A percentile compares a stretch with the other conserved stretches of the same genome.
phyloP scores from a whole-genome alignment of 2,797 vertebrate species.

The Pangasius krempfi region DNA sequence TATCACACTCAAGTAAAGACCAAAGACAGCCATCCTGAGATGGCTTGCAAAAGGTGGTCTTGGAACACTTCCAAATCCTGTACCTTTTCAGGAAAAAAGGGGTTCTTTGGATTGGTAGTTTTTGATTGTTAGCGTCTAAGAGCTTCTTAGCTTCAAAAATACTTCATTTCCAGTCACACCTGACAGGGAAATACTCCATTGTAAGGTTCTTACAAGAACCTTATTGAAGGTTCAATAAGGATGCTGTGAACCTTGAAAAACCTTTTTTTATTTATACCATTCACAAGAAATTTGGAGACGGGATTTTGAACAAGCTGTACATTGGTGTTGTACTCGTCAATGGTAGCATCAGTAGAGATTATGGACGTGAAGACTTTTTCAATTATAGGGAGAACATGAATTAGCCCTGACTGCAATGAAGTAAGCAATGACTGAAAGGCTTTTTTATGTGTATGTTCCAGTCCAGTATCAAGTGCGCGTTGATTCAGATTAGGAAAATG shows the following conservation, averaged over 20 bases:
- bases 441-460: background rate
- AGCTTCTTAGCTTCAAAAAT: background rate
- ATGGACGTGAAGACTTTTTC: background rate
- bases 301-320: conserved; percentile 2
- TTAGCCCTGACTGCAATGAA: background rate
- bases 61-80: background rate
- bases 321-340: background rate
- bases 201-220: background rate
- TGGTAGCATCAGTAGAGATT: background rate
- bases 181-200: background rate
- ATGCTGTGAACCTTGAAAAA: background rate
- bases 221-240: too few relatives aligned
- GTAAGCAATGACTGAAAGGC: background rate
- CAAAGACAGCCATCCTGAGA: background rate
- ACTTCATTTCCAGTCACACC: background rate
- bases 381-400: background rate
- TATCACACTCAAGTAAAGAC: background rate
- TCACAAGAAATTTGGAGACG: background rate
- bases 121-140: background rate
- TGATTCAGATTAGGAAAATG: conserved; percentile 15
- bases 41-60: background rate
- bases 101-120: background rate
- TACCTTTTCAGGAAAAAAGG: background rate
- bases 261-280: background rate
- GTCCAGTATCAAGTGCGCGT: background rate